Base-by-base conservation (phyloP, 2,888 invertebrate species). In the Papilio elwesi region DNA sequence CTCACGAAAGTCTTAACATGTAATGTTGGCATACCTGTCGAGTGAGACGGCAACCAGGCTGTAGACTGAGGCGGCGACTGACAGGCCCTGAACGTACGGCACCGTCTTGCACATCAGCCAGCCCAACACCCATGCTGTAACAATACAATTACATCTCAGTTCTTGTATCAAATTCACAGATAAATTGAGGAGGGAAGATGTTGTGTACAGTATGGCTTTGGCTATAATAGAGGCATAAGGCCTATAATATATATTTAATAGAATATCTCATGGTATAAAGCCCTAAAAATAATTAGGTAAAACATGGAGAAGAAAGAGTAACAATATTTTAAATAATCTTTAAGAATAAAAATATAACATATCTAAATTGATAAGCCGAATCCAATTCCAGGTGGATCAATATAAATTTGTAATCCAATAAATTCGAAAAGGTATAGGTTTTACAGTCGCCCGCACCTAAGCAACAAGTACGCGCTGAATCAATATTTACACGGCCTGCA, bases 31-130 rank as follows among this genome's bases (percentile, higher is more conserved):
- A 95, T 89, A 98, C 98, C 98, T 96, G 95, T 99, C 99, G 74
- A 98, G 94, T 75, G 99, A 98, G 16, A 99, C 98, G 11, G 98
- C 98, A 70, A 98, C 98, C 70, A 99, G 95, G 82, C 98, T 98
- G 95, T 98, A 98, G 77, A 99, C 98, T 9, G 98, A 98, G 12
- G 99, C 98, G 57, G 98, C 98, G 13, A 99, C 98, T 0, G 98
- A 98, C 63, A 99, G 96, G 43, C 98, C 98, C 91, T 99, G 98
- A 81, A 98, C 97, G 90, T 98, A 99, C 6, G 99, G 98, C 69
- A 98, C 98, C 36, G 98, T 97, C 91, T 98, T 98, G 94, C 99
- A 99, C 97, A 99, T 97, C 94, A 97, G 95, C 96, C 97, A 96
- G 70, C 99, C 98, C 53, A 99, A 95, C 83, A 98, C 96, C 99